phyloP scores from a whole-genome alignment of 2,113 vertebrate species.

The Oceanites oceanicus region DNA sequence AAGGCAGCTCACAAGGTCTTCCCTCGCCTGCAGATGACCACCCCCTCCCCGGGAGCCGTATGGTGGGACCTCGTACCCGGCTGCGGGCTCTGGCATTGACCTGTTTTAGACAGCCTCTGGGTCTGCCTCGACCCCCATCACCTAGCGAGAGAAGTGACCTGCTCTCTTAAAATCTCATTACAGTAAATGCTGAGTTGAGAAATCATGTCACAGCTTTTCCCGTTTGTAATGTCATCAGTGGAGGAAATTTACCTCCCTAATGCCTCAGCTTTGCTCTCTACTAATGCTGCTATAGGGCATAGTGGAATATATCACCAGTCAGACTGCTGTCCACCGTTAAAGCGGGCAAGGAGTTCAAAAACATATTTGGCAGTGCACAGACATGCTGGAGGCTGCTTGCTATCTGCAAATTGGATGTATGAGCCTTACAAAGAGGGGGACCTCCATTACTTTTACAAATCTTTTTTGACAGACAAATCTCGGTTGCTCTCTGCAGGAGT shows the following conservation, averaged over 20 bases:
- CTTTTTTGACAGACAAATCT: not conserved
- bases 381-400: not conserved
- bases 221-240: not conserved
- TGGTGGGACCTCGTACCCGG: not conserved
- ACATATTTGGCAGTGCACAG: not conserved
- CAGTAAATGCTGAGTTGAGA: not conserved
- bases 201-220: not conserved
- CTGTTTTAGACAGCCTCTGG: not conserved
- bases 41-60: fast-evolving
- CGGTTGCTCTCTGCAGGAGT: not conserved
- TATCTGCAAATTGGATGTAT: not conserved
- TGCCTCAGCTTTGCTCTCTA: not conserved
- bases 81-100: not conserved
- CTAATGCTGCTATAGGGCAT: not conserved
- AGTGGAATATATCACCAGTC: not conserved
- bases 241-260: not conserved
- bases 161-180: not conserved
- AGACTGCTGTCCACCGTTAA: not conserved
- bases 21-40: not conserved
- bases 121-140: not conserved
- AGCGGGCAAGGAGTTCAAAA: not conserved
- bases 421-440: not conserved
- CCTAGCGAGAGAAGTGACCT: not conserved
- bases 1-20: not conserved
- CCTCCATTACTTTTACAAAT: not conserved